Evolutionary conservation across 2,888 invertebrate genomes (phyloP), one percentile per base, ranked within the genome.

Genomic region (Cactoblastis cactorum): DNA sequence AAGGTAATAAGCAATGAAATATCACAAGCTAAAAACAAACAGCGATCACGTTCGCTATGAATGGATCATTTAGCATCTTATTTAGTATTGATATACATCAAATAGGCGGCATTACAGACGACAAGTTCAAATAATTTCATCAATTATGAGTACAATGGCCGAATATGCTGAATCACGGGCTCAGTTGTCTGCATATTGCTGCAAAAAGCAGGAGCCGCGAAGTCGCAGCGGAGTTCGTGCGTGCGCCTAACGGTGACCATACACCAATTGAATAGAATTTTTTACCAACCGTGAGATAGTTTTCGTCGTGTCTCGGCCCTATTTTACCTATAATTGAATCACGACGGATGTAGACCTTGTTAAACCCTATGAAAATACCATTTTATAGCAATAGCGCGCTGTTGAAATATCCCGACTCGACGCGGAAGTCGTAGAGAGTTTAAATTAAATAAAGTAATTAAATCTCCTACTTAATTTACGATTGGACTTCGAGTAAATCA

Each of bases 231-330:
- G 63, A 68, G 70, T 54, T 77, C 82, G 85, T 83, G 84, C 84
- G 84, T 79, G 73, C 73, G 69, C 62, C 56, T 86, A 86, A 86
- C 86, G 87, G 88, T 77, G 70, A 67, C 67, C 62, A 65, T 78
- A 79, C 77, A 80, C 75, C 76, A 81, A 81, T 83, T 82, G 77
- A 82, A 84, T 74, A 73, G 75, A 55, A 56, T 74, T 85, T 80
- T 85, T 85, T 83, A 69, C 66, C 61, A 65, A 63, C 66, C 65
- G 70, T 69, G 72, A 76, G 60, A 67, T 77, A 67, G 60, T 61
- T 71, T 71, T 62, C 67, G 68, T 69, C 70, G 69, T 76, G 74
- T 61, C 71, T 62, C 70, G 75, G 73, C 71, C 74, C 77, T 80
- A 74, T 80, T 80, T 80, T 70, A 63, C 56, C 57, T 58, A 65